phyloP scores from a whole-genome alignment of 2,797 vertebrate genomes.

The Eutrigla gurnardus region DNA sequence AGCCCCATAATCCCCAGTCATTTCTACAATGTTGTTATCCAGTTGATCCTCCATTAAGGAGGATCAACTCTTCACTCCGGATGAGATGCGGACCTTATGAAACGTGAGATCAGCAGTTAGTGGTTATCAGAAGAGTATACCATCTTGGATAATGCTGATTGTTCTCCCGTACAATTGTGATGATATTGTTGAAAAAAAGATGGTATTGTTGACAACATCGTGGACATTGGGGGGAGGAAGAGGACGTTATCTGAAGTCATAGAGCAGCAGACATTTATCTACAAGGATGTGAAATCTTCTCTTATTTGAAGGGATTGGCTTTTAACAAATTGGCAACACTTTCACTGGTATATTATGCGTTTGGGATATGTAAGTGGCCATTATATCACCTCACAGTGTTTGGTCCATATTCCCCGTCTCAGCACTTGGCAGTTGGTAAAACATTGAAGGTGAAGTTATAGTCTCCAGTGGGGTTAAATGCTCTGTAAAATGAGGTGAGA shows the following conservation, averaged over 20 bases:
- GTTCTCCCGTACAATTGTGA: constrained; percentile 24
- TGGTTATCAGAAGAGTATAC: constrained; percentile 23
- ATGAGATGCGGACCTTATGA: constrained; percentile 60
- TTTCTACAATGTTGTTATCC: constrained; percentile 47
- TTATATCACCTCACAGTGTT: constrained; percentile 30
- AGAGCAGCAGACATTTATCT: neutral
- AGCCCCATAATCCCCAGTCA: constrained; percentile 51
- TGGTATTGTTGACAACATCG: neutral
- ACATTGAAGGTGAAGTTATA: constrained; percentile 29
- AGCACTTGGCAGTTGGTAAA: constrained; percentile 30
- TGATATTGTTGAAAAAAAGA: neutral
- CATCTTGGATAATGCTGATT: constrained; percentile 18
- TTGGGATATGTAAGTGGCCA: constrained; percentile 34
- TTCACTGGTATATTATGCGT: constrained; percentile 47
- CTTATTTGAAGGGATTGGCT: constrained; percentile 36
- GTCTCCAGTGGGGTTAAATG: constrained; percentile 13
- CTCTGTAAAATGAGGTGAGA: constrained; percentile 39
- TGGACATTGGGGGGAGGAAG: constrained; percentile 11
- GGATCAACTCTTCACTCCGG: constrained; percentile 60
- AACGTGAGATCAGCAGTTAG: constrained; percentile 37
- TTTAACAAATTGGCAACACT: constrained; percentile 51
- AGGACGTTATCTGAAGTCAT: constrained; percentile 11
- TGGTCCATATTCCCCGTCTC: constrained; percentile 10
- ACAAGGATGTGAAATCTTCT: constrained; percentile 5
- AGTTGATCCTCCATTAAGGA: constrained; percentile 55